Evolutionary conservation across 2,888 invertebrate genomes (phyloP).

Genomic region (Habroteleia sp.): DNA sequence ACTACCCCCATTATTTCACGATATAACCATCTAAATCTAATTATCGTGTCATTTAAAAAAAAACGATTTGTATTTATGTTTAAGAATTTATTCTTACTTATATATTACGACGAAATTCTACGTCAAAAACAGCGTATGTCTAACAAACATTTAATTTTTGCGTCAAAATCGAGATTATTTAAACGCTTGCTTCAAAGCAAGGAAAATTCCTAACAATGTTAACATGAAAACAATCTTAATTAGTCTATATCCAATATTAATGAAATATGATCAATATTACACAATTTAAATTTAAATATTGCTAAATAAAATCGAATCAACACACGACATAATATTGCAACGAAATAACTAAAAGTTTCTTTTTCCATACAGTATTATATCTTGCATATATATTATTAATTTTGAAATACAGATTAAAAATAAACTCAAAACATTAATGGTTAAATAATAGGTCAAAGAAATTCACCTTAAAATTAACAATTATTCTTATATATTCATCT

Average conservation of each 20-base stretch:
- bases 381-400: neutral
- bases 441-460: no score
- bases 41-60: slow-evolving; percentile 7
- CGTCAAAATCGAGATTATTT: slow-evolving; percentile 3
- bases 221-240: slow-evolving; percentile 18
- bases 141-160: slow-evolving; percentile 35
- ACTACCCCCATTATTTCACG: slow-evolving; percentile 12
- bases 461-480: slow-evolving; percentile 37
- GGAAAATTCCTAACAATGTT: slow-evolving; percentile 12
- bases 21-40: slow-evolving; percentile 14
- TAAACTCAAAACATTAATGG: neutral
- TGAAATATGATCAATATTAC: slow-evolving; percentile 1
- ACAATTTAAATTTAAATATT: no score
- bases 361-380: slow-evolving; percentile 29
- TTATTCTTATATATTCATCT: slow-evolving; percentile 34
- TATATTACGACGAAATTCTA: slow-evolving; percentile 25
- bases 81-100: slow-evolving; percentile 15
- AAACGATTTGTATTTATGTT: neutral
- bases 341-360: slow-evolving; percentile 46
- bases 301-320: no score
- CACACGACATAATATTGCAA: neutral
- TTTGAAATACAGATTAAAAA: neutral
- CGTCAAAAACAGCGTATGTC: slow-evolving; percentile 32
- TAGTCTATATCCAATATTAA: slow-evolving; percentile 1
- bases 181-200: neutral